These are phyloP conservation scores for Charadrius vociferus DNA, from an alignment of 2,113 vertebrate species.

Conservation along the genomic window DNA sequence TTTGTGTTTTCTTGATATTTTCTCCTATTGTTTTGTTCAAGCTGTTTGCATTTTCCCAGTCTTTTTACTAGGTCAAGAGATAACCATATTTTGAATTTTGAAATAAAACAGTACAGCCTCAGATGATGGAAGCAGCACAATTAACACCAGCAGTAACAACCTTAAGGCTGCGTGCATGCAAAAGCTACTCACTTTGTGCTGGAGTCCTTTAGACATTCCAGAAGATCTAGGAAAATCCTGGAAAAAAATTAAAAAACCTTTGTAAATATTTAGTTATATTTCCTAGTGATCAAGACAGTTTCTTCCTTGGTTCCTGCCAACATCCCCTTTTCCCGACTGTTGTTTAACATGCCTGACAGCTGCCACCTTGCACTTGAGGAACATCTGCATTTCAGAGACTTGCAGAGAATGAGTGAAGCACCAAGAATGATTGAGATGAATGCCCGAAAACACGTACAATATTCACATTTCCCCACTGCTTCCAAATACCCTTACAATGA, in stretches of 20 bases:
- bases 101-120: not conserved
- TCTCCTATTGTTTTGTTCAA: not conserved
- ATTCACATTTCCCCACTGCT: not conserved
- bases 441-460: not conserved
- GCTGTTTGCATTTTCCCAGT: not conserved
- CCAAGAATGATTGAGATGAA: accelerated
- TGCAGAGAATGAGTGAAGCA: accelerated
- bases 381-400: not conserved
- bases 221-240: not conserved
- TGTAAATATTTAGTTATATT: not conserved
- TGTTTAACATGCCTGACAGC: not conserved
- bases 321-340: not conserved
- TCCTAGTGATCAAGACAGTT: not conserved
- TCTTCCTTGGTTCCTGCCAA: not conserved
- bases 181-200: not conserved
- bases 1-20: not conserved
- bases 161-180: not conserved
- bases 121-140: not conserved
- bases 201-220: not conserved
- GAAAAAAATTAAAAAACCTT: accelerated
- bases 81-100: not conserved
- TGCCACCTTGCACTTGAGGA: not conserved
- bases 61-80: not conserved
- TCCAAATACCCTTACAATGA: not conserved
- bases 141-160: not conserved